Evolutionary conservation across 2,888 invertebrate species (phyloP).

Genomic region (Troides oblongomaculatus): DNA sequence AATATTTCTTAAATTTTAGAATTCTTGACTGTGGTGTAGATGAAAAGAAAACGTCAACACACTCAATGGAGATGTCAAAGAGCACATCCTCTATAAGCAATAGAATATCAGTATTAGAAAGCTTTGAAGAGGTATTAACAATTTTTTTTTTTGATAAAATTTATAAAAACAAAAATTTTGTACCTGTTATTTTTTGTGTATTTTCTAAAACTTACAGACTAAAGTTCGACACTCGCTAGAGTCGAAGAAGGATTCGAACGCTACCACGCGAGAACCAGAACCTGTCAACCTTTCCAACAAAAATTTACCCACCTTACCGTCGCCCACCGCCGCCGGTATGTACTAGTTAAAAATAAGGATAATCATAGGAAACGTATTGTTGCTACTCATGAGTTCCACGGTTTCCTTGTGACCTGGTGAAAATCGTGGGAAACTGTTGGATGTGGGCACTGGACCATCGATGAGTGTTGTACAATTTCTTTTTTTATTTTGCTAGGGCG

Average conservation of each 20-base stretch:
- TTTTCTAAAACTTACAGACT: conserved; percentile 43
- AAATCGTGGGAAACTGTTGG: no score
- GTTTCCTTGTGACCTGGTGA: not conserved
- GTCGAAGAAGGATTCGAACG: conserved; percentile 50
- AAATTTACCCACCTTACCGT: conserved; percentile 50
- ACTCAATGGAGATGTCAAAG: conserved; percentile 77
- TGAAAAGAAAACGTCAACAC: conserved; percentile 61
- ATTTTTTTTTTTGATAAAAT: not conserved
- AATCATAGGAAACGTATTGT: no score
- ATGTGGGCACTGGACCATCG: no score
- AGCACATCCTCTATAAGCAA: conserved; percentile 75
- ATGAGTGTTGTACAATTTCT: not conserved
- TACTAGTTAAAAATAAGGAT: not conserved
- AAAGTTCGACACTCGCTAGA: conserved; percentile 64
- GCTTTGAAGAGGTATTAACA: conserved; percentile 63
- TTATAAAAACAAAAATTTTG: not conserved
- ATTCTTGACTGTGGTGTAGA: conserved; percentile 69
- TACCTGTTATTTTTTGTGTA: not conserved
- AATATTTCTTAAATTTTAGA: conserved; percentile 42
- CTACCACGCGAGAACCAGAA: conserved; percentile 46
- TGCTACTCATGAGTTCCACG: not conserved
- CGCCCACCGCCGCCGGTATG: conserved; percentile 72
- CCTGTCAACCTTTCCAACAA: conserved; percentile 39
- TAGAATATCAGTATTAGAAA: conserved; percentile 68
- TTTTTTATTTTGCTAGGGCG: conserved; percentile 48